Evolutionary conservation across 2,797 vertebrate genomes (phyloP), one percentile per base, ranked within the genome.

Genomic region (Manis javanica): DNA sequence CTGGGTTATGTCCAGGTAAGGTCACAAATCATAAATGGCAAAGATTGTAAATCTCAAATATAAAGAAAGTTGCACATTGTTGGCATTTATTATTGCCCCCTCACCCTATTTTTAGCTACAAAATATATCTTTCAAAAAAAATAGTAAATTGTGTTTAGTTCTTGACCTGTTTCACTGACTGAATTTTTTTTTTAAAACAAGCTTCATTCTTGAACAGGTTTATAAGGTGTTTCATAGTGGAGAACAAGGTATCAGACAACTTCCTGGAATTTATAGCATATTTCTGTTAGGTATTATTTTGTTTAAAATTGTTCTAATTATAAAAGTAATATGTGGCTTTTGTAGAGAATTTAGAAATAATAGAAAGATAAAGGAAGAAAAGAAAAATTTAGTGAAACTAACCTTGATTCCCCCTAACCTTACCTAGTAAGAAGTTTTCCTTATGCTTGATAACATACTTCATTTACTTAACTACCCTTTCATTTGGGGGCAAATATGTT

Each of bases 311-410:
- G 21, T 82, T n/a, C 37, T 75, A 72, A 29, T 55, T 69, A 1
- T 74, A 79, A 64, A 69, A 86, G 37, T 57, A 51, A 55, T 55
- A 12, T 6, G n/a, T 51, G 3, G 10, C 1, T 81, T 96, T 72
- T 59, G 2, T 61, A 95, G 94, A 82, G 49, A 42, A 91, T 66
- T 72, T 77, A 79, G 29, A 94, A 94, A 90, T 87, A 42, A 69
- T 86, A 69, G 69, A 68, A 75, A 86, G 13, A n/a, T 82, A 64
- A 21, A 49, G 72, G 23, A 24, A 81, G 69, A 51, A 84, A 68
- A 46, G 31, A 51, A 68, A 61, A 74, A 51, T 31, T n/a, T 42
- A 71, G 31, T 51, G 39, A 51, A 72, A 72, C 59, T 82, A 81
- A 37, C 16, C 46, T 61, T 31, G 12, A 0, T 57, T 26, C 21